phyloP scores from a whole-genome alignment of 2,797 vertebrate genomes.

The Cryptoblepharus egeriae region DNA sequence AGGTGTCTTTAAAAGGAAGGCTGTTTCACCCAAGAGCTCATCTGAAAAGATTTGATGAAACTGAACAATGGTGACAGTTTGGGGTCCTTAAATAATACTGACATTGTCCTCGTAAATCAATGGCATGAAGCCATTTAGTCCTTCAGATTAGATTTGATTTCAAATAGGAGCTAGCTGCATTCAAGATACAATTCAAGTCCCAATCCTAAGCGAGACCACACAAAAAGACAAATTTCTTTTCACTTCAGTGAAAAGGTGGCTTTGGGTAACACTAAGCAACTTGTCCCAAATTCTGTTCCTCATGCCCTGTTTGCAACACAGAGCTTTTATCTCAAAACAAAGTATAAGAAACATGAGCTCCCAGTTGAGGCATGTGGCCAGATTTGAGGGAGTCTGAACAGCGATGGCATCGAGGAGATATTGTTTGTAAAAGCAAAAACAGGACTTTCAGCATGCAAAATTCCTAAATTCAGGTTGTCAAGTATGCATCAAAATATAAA shows the following conservation, averaged over 20 bases:
- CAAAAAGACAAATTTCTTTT: background rate
- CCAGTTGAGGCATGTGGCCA: background rate
- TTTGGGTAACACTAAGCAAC: background rate
- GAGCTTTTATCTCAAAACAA: background rate
- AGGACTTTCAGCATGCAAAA: no score
- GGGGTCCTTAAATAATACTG: slow-evolving; percentile 12
- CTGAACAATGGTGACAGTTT: background rate
- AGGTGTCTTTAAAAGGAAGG: slow-evolving; percentile 1
- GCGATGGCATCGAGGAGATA: background rate
- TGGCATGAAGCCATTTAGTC: background rate
- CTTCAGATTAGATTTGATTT: background rate
- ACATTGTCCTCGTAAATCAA: slow-evolving; percentile 15
- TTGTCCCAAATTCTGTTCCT: slow-evolving; percentile 2
- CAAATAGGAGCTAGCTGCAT: background rate
- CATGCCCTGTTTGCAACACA: slow-evolving; percentile 6
- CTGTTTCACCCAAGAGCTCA: background rate
- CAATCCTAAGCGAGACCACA: background rate
- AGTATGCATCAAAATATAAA: background rate
- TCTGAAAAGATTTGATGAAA: background rate
- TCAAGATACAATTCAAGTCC: background rate
- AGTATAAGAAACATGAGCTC: background rate
- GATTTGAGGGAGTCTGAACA: background rate
- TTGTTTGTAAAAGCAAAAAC: background rate
- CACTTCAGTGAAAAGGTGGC: background rate
- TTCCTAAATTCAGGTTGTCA: background rate